Conservation (phyloP, 2,113 vertebrate species). For the Mustelus asterias region DNA sequence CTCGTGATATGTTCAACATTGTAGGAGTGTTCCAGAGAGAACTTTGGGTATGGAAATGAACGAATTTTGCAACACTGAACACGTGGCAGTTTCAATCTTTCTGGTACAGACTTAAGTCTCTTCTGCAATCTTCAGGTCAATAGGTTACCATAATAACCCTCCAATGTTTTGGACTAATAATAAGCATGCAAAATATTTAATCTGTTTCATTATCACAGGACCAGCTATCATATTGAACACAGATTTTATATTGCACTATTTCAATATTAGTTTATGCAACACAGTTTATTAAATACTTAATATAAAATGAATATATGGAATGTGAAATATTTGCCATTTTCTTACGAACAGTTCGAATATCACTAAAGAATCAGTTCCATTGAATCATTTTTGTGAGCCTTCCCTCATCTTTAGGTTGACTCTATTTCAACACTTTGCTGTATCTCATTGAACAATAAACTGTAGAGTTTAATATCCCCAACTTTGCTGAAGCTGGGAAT, state of each 20-base stretch:
- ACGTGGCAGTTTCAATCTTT: background rate
- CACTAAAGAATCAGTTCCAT: background rate
- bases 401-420: background rate
- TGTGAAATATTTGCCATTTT: background rate
- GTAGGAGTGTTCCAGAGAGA: background rate
- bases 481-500: background rate
- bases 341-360: background rate
- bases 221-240: no score
- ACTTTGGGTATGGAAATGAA: background rate
- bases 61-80: background rate
- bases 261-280: background rate
- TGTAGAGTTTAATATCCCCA: no score
- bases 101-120: background rate
- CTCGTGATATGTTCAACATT: background rate
- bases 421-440: background rate
- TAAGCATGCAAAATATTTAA: background rate
- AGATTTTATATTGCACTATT: no score
- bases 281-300: background rate
- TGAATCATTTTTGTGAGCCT: background rate
- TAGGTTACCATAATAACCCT: background rate
- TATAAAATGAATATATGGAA: background rate
- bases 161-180: background rate
- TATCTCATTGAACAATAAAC: no score
- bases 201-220: no score
- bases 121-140: background rate